Base-by-base conservation (phyloP, 2,888 invertebrate genomes). In the Zaprionus bogoriensis region DNA sequence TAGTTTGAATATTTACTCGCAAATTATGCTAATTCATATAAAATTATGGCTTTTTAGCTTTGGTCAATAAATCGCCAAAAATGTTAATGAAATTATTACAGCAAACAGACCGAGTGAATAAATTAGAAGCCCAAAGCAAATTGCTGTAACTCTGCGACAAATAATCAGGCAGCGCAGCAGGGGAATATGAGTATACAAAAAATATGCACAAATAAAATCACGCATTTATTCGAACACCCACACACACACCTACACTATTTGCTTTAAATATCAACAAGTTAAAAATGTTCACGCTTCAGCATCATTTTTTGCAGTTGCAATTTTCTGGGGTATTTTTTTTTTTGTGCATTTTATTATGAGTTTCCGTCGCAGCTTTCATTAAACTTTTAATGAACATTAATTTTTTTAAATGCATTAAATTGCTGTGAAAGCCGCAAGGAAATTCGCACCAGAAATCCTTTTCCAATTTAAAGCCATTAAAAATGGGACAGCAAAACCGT, bases 251-350 rank as follows among this genome's bases (percentile, higher is more conserved):
- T n/a, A n/a, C n/a, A n/a, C 50, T 75, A 58, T 82, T 71, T 76
- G 62, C 64, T 36, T 57, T 62, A 38, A 67, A 71, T 62, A 80
- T 77, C 77, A 83, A 69, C 69, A 81, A 74, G 81, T 76, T 67
- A 63, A 70, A 60, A 9, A 59, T 42, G 59, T 63, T 73, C 42
- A 52, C 42, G 41, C 23, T 28, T 39, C 38, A 6, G 1, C 19
- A 47, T 45, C 36, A 1, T 10, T 7, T 27, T n/a, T 39, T 25
- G 9, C 17, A 36, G 27, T 62, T 39, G 22, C 7, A 17, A n/a
- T n/a, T n/a, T n/a, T n/a, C n/a, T n/a, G n/a, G n/a, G n/a, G n/a
- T n/a, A n/a, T n/a, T n/a, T n/a, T n/a, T n/a, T n/a, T n/a, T n/a
- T n/a, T 46, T 23, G 6, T 12, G 25, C 46, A 50, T 52, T 41